These are phyloP conservation scores for Eristalinus sepulchralis DNA, from an alignment of 2,888 invertebrate genomes.

Conservation along the genomic window DNA sequence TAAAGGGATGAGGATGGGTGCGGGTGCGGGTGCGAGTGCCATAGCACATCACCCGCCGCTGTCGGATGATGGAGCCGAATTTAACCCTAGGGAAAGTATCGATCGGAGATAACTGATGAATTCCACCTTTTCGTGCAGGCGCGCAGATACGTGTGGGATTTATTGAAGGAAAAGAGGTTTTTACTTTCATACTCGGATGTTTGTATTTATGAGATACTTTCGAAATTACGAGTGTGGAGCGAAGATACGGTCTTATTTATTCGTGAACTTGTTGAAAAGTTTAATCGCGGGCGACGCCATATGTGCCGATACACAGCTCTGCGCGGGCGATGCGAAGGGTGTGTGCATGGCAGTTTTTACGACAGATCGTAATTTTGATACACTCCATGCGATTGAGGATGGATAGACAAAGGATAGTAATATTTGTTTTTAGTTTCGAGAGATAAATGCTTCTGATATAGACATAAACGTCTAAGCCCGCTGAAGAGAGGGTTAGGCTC, in stretches of 20 bases:
- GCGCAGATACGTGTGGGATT: constrained; percentile 6
- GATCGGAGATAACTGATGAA: constrained; percentile 58
- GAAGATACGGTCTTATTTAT: constrained; percentile 5
- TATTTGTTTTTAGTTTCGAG: background rate
- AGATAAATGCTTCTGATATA: background rate
- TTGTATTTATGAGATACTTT: constrained; percentile 52
- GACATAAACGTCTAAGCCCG: background rate
- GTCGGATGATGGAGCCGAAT: constrained; percentile 35
- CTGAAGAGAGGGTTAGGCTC: background rate
- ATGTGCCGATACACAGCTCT: background rate
- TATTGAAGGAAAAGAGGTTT: constrained; percentile 4
- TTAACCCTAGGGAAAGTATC: constrained; percentile 56
- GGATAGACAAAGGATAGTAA: background rate
- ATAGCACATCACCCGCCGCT: background rate
- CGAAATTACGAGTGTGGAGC: constrained; percentile 11
- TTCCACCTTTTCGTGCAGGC: constrained; percentile 21
- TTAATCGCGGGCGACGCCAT: constrained; percentile 6
- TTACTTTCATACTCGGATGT: constrained; percentile 4
- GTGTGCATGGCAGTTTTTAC: background rate
- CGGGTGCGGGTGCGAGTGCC: too few species aligned
- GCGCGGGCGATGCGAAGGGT: background rate
- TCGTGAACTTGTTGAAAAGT: constrained; percentile 27
- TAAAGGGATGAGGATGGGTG: too few species aligned
- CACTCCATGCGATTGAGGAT: background rate
- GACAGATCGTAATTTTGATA: background rate